Percentiles rank a stretch among this genome's conserved stretches.
Conservation (phyloP, 2,888 invertebrate species). For the Lepidocyrtinus sp. region DNA sequence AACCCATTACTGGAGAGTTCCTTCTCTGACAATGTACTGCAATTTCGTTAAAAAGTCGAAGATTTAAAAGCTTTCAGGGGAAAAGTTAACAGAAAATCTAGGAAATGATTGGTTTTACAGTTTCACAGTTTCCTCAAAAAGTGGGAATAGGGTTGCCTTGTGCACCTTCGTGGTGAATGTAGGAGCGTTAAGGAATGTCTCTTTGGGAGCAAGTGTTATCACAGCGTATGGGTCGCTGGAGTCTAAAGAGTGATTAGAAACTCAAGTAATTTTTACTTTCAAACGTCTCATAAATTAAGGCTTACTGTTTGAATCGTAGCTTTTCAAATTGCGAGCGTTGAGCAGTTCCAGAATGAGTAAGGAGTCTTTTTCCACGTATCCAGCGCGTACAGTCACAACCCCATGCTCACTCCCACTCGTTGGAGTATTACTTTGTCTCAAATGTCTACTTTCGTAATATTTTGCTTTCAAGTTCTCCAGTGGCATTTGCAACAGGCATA, state of each 20-base stretch:
- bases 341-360: slow-evolving; percentile 74
- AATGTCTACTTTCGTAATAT: slow-evolving; percentile 33
- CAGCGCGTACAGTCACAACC: slow-evolving; percentile 38
- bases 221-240: slow-evolving; percentile 76
- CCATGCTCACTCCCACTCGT: slow-evolving; percentile 34
- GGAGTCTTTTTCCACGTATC: slow-evolving; percentile 24
- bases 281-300: not conserved
- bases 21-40: slow-evolving; percentile 13
- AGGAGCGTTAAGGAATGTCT: slow-evolving; percentile 72
- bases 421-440: slow-evolving; percentile 16
- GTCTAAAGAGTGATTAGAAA: slow-evolving; percentile 70
- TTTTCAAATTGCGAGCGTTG: slow-evolving; percentile 74
- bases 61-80: no score
- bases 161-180: slow-evolving; percentile 73
- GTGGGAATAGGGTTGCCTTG: slow-evolving; percentile 75
- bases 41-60: no score
- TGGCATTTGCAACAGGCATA: slow-evolving; percentile 17
- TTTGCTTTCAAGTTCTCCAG: slow-evolving; percentile 38
- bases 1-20: slow-evolving; percentile 35
- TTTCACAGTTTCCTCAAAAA: slow-evolving; percentile 76
- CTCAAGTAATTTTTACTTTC: not conserved
- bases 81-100: no score
- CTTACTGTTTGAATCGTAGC: slow-evolving; percentile 74
- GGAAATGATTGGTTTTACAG: no score
- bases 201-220: slow-evolving; percentile 74